These are phyloP conservation scores for Poecile atricapillus DNA, from an alignment of 2,113 vertebrate species.

Conservation along the genomic window DNA sequence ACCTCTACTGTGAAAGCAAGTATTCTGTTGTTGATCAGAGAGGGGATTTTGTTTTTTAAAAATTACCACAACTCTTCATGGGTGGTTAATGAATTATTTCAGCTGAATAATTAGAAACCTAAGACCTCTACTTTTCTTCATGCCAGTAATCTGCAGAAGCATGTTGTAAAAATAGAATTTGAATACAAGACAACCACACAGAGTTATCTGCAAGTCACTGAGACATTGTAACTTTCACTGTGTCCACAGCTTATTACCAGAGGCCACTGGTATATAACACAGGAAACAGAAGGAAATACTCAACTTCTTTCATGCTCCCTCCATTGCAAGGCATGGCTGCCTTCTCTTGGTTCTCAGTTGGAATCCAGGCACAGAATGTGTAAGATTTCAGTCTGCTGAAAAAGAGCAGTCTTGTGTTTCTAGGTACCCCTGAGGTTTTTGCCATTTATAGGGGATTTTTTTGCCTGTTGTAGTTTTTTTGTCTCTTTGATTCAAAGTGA, in stretches of 20 bases:
- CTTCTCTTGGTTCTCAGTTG: background rate
- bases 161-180: background rate
- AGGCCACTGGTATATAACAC: background rate
- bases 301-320: background rate
- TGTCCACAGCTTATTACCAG: background rate
- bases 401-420: background rate
- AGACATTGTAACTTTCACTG: background rate
- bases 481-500: background rate
- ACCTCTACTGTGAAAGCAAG: background rate
- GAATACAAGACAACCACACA: background rate
- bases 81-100: background rate
- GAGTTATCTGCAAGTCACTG: background rate
- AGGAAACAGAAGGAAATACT: background rate
- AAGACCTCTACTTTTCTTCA: background rate
- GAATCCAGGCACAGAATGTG: background rate
- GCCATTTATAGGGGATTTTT: background rate
- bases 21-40: background rate
- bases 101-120: background rate
- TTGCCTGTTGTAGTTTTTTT: background rate
- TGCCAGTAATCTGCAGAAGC: background rate
- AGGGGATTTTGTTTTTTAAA: background rate
- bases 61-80: rapidly evolving
- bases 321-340: background rate
- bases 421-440: background rate
- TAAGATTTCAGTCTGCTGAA: background rate